Conservation (phyloP, 1,140 invertebrate genomes). For the Bicyclus anynana region DNA sequence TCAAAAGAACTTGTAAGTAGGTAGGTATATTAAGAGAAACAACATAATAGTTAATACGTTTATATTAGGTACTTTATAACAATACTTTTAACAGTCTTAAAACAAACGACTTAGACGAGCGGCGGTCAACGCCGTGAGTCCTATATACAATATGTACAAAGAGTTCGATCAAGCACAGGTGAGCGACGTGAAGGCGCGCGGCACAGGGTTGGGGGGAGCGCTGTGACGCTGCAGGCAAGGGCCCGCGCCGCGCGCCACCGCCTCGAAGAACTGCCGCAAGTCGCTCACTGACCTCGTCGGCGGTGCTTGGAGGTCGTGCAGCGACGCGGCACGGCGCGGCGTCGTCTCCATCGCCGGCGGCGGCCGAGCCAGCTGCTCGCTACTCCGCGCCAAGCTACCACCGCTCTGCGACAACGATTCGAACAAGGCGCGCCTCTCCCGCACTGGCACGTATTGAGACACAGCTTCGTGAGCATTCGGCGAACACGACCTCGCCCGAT, state of each 20-base stretch:
- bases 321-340: slow-evolving; percentile 57
- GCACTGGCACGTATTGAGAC: slow-evolving; percentile 59
- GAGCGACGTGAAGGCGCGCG: slow-evolving; percentile 60
- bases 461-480: slow-evolving; percentile 62
- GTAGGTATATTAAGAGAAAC: slow-evolving; percentile 20
- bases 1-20: too few species aligned
- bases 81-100: slow-evolving; percentile 77
- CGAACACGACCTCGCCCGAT: slow-evolving; percentile 63
- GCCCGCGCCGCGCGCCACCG: slow-evolving; percentile 61
- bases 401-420: slow-evolving; percentile 59
- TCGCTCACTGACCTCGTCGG: slow-evolving; percentile 67
- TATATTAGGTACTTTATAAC: slow-evolving; percentile 74
- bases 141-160: slow-evolving; percentile 69
- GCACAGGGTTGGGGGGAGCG: slow-evolving; percentile 47
- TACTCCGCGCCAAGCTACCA: slow-evolving; percentile 56
- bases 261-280: slow-evolving; percentile 68
- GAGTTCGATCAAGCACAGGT: slow-evolving; percentile 51
- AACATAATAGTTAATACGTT: slow-evolving; percentile 59
- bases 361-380: slow-evolving; percentile 58
- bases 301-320: slow-evolving; percentile 65
- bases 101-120: slow-evolving; percentile 65
- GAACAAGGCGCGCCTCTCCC: slow-evolving; percentile 60
- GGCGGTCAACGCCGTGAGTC: slow-evolving; percentile 55
- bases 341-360: slow-evolving; percentile 40
- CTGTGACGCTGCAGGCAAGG: slow-evolving; percentile 43